Conservation (phyloP, 2,113 vertebrate genomes). For the Zosterops pallidus region DNA sequence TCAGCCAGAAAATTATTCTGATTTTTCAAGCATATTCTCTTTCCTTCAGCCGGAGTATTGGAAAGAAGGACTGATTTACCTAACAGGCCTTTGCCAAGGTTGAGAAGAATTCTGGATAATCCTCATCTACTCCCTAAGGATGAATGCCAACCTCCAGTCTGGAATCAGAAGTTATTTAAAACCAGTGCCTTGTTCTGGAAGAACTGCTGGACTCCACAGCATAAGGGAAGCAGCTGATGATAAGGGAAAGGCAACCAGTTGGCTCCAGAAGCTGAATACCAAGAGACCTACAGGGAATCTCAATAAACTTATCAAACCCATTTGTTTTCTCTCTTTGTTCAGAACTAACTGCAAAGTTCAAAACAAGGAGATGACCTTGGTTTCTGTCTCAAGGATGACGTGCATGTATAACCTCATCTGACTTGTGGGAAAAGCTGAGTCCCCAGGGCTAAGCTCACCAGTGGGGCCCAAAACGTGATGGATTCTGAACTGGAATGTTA, state of each 20-base stretch:
- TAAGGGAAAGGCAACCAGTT: rapidly evolving
- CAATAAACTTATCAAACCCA: background rate
- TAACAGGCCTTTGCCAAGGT: background rate
- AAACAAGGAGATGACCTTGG: background rate
- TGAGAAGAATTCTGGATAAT: background rate
- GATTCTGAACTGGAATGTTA: rapidly evolving
- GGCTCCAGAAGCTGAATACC: background rate
- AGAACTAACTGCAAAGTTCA: background rate
- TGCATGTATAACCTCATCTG: background rate
- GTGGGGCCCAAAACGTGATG: background rate
- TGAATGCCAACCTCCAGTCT: rapidly evolving
- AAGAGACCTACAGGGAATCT: background rate
- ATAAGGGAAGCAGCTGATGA: background rate
- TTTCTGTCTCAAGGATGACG: background rate
- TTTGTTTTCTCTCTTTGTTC: background rate
- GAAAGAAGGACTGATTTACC: background rate
- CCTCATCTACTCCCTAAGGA: background rate
- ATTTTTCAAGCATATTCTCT: background rate
- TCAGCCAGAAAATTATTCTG: background rate
- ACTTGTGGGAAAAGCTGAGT: background rate
- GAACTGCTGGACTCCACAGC: background rate
- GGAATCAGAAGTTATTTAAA: background rate
- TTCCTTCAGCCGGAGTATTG: background rate
- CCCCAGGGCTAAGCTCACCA: rapidly evolving
- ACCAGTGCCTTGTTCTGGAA: background rate